Base-by-base conservation (phyloP, 2,888 invertebrate genomes). In the Noctua janthe region DNA sequence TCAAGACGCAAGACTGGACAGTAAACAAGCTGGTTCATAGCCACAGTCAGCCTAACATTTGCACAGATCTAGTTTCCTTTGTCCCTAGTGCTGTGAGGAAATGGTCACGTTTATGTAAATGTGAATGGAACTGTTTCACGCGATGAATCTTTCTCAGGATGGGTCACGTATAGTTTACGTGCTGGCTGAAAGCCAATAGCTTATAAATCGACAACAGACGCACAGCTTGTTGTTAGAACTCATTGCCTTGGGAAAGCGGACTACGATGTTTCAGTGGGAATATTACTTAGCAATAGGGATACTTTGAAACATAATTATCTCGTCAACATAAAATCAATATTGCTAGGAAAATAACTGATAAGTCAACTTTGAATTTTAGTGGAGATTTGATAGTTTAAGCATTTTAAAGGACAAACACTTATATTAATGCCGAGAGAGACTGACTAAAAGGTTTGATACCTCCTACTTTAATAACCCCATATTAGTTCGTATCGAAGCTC, bases 141-240 rank as follows among this genome's bases (percentile, higher is more conserved):
- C 88, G 77, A 83, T 86, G 86, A 29, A 85, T 86, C 86, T 86
- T 86, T 85, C 83, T 75, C 77, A 78, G 78, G 82, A 88, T 76
- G 56, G 78, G 87, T 86, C 84, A 82, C 82, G 81, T 81, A 83
- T 79, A 49, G 79, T 82, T 76, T 79, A 82, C 82, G 39, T 72
- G 71, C 85, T 88, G 88, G 88, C 84, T 78, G 76, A 82, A 77
- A 82, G 85, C 88, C 88, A 88, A 88, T 77, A 72, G 75, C 71
- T 74, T 81, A 78, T 82, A 86, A 78, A 88, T 88, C 78, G 77
- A 79, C 73, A 71, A 79, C 67, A 84, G 73, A 66, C 71, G 64
- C 43, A 39, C 80, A 54, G 47, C 35, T 81, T 80, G 71, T 82
- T 85, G 66, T 71, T 81, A 74, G 81, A 86, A 84, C 82, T 79